phyloP scores from a whole-genome alignment of 2,797 vertebrate species.

The Cryptoblepharus egeriae region DNA sequence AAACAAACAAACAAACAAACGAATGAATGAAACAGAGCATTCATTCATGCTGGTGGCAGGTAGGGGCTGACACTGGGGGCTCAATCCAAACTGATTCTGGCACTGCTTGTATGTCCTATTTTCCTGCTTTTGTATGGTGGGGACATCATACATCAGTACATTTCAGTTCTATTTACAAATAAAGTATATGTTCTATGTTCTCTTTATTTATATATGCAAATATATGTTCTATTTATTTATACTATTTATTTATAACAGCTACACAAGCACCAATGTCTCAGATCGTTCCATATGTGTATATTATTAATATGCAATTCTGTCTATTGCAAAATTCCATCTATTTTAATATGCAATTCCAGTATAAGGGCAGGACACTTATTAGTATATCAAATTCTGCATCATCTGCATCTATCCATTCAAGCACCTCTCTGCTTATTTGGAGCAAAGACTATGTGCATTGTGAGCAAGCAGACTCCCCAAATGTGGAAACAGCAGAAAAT shows the following conservation, averaged over 20 bases:
- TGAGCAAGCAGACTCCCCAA: neutral
- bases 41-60: no score
- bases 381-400: neutral
- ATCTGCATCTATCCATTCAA: neutral
- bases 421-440: neutral
- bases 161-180: neutral
- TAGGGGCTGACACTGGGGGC: no score
- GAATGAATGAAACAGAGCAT: no score
- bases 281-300: neutral
- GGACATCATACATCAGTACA: neutral
- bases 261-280: neutral
- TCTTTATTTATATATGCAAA: neutral
- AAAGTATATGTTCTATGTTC: no score
- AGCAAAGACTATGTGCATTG: neutral
- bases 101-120: neutral
- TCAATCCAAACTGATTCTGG: neutral
- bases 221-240: neutral
- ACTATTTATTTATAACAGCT: neutral
- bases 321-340: neutral
- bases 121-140: neutral
- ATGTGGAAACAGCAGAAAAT: neutral
- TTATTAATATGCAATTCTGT: neutral
- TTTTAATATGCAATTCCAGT: neutral
- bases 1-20: no score
- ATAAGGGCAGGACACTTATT: neutral